Evolutionary conservation across 2,797 vertebrate species (phyloP).

Genomic region (Enteromius fasciolatus): DNA sequence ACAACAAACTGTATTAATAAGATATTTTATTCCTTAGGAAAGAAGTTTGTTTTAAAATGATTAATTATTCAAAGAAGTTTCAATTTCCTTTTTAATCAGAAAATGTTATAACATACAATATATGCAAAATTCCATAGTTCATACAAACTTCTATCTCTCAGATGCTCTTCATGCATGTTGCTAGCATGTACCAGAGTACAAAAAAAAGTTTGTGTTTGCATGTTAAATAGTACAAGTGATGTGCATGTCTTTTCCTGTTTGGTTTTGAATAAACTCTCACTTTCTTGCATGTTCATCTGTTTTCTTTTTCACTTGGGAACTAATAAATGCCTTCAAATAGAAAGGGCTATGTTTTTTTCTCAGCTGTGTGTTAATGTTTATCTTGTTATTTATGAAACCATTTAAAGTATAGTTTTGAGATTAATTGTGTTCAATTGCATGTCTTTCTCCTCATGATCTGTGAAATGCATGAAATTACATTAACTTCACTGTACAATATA

Average conservation of each 20-base stretch:
- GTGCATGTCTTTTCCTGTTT: conserved; percentile 71
- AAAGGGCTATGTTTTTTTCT: conserved; percentile 23
- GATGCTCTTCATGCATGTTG: conserved; percentile 33
- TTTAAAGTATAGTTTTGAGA: neutral
- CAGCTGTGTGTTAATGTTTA: conserved; percentile 2
- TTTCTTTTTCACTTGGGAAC: conserved; percentile 31
- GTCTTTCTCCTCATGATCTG: neutral
- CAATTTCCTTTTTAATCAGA: neutral
- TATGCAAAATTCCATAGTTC: neutral
- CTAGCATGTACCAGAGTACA: conserved; percentile 11
- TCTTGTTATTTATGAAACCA: neutral
- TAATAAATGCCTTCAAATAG: conserved; percentile 44
- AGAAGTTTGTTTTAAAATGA: neutral
- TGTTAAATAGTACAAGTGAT: conserved; percentile 66
- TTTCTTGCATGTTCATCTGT: conserved; percentile 40
- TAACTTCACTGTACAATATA: neutral
- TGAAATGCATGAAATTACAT: conserved; percentile 1
- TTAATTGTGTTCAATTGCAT: neutral
- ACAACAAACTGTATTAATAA: conserved; percentile 1
- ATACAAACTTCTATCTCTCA: conserved; percentile 6
- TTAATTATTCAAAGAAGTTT: neutral
- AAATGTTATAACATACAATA: neutral
- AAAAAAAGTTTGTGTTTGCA: conserved; percentile 55
- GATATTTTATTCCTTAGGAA: neutral
- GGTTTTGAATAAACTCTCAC: conserved; percentile 45